Evolutionary conservation across 1,140 invertebrate genomes (phyloP).

Genomic region (Trachymyrmex septentrionalis): DNA sequence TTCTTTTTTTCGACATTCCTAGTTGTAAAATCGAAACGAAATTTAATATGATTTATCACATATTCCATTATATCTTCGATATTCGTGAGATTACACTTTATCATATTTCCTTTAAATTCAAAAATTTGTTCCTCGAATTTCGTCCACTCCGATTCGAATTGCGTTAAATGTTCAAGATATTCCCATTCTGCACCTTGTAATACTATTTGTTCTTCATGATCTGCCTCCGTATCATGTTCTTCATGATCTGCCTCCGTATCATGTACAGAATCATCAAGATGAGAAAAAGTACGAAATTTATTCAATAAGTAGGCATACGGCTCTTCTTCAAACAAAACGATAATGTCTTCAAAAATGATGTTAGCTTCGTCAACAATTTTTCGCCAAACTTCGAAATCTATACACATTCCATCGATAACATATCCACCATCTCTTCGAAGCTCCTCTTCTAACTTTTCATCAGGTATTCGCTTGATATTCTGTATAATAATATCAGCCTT

Average conservation of each 20-base stretch:
- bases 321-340: slow-evolving; percentile 85
- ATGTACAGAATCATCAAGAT: background rate
- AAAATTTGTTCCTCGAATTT: slow-evolving; percentile 32
- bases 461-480: slow-evolving; percentile 78
- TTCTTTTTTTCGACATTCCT: slow-evolving; percentile 71
- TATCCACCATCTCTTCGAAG: slow-evolving; percentile 84
- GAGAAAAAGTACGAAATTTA: slow-evolving; percentile 52
- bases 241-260: slow-evolving; percentile 3
- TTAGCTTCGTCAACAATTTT: slow-evolving; percentile 81
- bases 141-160: slow-evolving; percentile 47
- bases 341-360: slow-evolving; percentile 86
- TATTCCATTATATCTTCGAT: slow-evolving; percentile 33
- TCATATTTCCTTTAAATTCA: slow-evolving; percentile 36
- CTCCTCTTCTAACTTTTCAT: slow-evolving; percentile 71
- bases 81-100: slow-evolving; percentile 67
- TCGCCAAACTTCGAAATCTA: slow-evolving; percentile 85
- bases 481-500: slow-evolving; percentile 82
- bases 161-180: slow-evolving; percentile 59
- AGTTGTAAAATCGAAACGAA: slow-evolving; percentile 71
- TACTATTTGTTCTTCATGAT: background rate
- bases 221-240: background rate
- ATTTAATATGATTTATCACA: slow-evolving; percentile 73
- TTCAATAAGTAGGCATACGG: slow-evolving; percentile 69
- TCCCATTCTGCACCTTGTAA: slow-evolving; percentile 22
- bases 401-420: slow-evolving; percentile 88